Evolutionary conservation across 1,140 invertebrate genomes (phyloP).

Genomic region (Ctenoplectra terminalis): DNA sequence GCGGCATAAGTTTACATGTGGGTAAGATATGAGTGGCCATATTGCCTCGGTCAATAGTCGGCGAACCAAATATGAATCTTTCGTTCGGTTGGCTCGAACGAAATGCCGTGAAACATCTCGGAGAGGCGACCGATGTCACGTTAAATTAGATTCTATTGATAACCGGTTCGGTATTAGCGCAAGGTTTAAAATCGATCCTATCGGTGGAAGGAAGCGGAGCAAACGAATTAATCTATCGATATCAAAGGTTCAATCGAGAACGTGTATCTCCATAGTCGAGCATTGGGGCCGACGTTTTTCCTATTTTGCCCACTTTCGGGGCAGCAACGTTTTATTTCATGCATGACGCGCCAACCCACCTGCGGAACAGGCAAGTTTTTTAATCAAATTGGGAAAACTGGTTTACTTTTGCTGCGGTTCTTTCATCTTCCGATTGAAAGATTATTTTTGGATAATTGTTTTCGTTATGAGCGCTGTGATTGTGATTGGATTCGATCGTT

Average conservation of each 20-base stretch:
- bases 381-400: slow-evolving; percentile 25
- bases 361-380: neutral
- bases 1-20: slow-evolving; percentile 34
- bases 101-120: neutral
- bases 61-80: slow-evolving; percentile 21
- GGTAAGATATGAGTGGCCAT: slow-evolving; percentile 37
- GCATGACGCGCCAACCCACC: neutral
- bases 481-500: neutral
- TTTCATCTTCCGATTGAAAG: slow-evolving; percentile 12
- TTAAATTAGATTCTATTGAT: slow-evolving; percentile 45
- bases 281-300: neutral
- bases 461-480: slow-evolving; percentile 1
- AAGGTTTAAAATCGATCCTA: slow-evolving; percentile 25
- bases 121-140: slow-evolving; percentile 15
- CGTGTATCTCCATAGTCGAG: neutral
- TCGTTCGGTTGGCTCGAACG: neutral
- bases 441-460: slow-evolving; percentile 16
- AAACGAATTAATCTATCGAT: slow-evolving; percentile 34
- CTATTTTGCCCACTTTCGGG: neutral
- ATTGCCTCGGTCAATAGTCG: neutral
- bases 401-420: neutral
- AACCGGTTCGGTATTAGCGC: slow-evolving; percentile 4
- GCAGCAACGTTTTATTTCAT: slow-evolving; percentile 14
- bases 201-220: neutral
- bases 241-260: neutral